Percentiles rank a stretch among this genome's conserved stretches.
Conservation (phyloP, 1,140 invertebrate genomes). For the Lysiphlebus fabarum region DNA sequence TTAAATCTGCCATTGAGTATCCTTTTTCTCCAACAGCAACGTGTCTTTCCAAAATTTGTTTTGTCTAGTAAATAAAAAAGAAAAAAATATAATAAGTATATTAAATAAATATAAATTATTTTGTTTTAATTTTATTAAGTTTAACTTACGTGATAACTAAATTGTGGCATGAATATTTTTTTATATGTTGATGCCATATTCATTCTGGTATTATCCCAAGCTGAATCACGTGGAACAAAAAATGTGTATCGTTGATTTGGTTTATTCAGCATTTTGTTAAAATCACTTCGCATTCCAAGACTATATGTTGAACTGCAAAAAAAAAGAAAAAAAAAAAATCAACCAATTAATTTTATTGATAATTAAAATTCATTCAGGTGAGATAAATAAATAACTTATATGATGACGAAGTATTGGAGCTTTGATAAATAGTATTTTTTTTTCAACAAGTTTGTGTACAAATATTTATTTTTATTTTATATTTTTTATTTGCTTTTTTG, state of each 20-base stretch:
- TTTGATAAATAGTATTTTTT: conserved; percentile 10
- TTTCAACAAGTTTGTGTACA: conserved; percentile 1
- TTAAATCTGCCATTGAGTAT: conserved; percentile 76
- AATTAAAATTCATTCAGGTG: conserved; percentile 2
- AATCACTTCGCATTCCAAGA: conserved; percentile 68
- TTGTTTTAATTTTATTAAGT: conserved; percentile 10
- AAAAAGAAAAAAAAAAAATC: background rate
- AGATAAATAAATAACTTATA: background rate
- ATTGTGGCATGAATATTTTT: conserved; percentile 79
- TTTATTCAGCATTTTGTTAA: conserved; percentile 76
- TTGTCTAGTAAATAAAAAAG: conserved; percentile 57
- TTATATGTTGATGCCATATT: conserved; percentile 74
- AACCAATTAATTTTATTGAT: background rate
- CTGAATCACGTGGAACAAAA: conserved; percentile 84
- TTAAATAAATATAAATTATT: conserved; percentile 1
- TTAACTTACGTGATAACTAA: conserved; percentile 76
- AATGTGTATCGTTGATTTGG: conserved; percentile 81
- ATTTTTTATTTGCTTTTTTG: conserved; percentile 6
- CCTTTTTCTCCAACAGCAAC: conserved; percentile 68
- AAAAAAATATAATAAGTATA: conserved; percentile 6
- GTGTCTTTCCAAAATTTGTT: conserved; percentile 77
- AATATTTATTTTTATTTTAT: conserved; percentile 4
- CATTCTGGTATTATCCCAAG: conserved; percentile 73
- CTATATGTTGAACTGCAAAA: conserved; percentile 69
- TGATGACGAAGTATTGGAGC: conserved; percentile 4